A percentile compares a stretch with the other conserved stretches of the same genome.
These are phyloP conservation scores for Prosopocoilus inquinatus DNA, from an alignment of 2,888 invertebrate species.

Conservation along the genomic window DNA sequence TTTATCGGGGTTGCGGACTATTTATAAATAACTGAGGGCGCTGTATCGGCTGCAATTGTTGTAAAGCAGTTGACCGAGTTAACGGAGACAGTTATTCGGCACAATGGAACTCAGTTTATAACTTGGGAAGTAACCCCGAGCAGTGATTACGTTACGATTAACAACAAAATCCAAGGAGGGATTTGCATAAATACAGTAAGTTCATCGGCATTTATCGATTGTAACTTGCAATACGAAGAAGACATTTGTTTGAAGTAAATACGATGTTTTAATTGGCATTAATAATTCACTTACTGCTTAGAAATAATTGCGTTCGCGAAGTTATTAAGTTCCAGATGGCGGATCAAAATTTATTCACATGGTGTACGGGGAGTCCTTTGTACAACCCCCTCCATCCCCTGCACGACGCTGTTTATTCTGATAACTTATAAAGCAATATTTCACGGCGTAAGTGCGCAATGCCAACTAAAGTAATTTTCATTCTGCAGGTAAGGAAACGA, in stretches of 20 bases:
- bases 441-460: slow-evolving; percentile 9
- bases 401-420: background rate
- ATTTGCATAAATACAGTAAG: no score
- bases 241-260: background rate
- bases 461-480: slow-evolving; percentile 29
- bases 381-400: background rate
- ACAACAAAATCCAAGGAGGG: no score
- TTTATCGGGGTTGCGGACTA: slow-evolving; percentile 20
- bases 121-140: background rate
- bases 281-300: background rate
- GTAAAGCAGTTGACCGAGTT: slow-evolving; percentile 3
- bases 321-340: background rate
- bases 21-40: background rate
- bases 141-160: no score
- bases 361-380: background rate
- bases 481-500: slow-evolving; percentile 27
- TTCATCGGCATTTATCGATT: no score
- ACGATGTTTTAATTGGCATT: background rate
- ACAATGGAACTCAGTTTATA: slow-evolving; percentile 16
- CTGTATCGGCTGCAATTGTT: slow-evolving; percentile 6
- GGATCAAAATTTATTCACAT: background rate
- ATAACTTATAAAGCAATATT: slow-evolving; percentile 3
- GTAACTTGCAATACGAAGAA: no score
- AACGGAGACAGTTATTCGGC: slow-evolving; percentile 21
- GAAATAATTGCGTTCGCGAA: background rate